Base-by-base conservation (phyloP, 2,113 vertebrate species). In the Shinisaurus crocodilurus region DNA sequence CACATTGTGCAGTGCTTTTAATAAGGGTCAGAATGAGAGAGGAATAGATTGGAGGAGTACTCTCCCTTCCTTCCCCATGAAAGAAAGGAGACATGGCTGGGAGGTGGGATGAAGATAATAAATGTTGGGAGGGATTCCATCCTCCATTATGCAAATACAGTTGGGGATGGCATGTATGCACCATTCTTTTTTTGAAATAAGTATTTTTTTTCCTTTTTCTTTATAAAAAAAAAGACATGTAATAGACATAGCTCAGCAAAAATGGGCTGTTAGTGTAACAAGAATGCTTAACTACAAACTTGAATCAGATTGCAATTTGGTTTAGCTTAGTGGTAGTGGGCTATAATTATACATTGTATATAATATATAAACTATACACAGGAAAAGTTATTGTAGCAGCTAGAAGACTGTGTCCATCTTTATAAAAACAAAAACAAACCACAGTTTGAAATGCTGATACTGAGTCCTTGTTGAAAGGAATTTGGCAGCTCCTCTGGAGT, bases 381-480 rank as follows among this genome's bases (percentile, higher is more conserved):
- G 88, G 85, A 50, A 92, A 50, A 89, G 25, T 92, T 92, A 29
- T 91, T 65, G 79, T 82, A 85, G 74, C 48, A 84, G 6, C 32
- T 90, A 75, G 87, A 89, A 37, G 50, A 72, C 63, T 90, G 0
- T 45, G 75, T 85, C 57, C 74, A 90, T 79, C 89, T 90, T 90
- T 90, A 85, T 90, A 75, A 82, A 75, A 82, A 74, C 67, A 63
- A 85, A 85, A 90, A 90, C 88, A 90, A 69, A 79, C 74, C 89
- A 80, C 89, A 70, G 82, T 86, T n/a, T 90, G 63, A 85, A 90
- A 90, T 48, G 75, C 89, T 82, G 76, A 81, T 86, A 80, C 85
- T 90, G 45, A 16, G 79, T 0, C n/a, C 50, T 87, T 94, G 87
- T 87, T 93, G 93, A 95, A 92, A 87, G 88, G 40, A 89, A 91